Evolutionary conservation across 92 coral and sea anemone species (phyloP).

Genomic region (Bergia sp.): DNA sequence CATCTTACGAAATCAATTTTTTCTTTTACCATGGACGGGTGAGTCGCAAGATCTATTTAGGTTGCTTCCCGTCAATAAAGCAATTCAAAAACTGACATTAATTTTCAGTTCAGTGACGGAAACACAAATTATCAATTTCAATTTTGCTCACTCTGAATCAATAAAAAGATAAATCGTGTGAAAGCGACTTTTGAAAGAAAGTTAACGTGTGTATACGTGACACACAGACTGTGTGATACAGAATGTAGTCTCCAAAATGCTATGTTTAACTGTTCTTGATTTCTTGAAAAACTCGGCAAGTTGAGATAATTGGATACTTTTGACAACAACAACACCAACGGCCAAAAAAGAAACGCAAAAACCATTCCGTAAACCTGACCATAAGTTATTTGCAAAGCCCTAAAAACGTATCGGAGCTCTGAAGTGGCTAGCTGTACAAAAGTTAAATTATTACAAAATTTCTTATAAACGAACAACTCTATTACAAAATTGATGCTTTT

Average conservation of each 20-base stretch:
- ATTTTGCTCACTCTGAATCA: neutral
- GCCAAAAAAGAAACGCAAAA: no score
- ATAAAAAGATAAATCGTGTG: no score
- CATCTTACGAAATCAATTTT: constrained; percentile 8
- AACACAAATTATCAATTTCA: neutral
- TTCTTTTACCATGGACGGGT: neutral
- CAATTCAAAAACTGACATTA: neutral
- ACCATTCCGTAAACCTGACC: neutral
- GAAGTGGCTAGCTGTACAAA: neutral
- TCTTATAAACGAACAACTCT: neutral
- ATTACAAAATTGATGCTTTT: neutral
- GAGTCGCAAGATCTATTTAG: neutral
- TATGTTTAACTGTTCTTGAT: neutral
- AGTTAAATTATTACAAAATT: no score
- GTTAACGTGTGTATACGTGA: no score
- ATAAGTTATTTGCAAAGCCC: neutral
- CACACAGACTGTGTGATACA: no score
- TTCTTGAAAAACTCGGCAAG: neutral
- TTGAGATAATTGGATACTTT: neutral
- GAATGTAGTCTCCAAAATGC: neutral
- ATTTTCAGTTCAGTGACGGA: neutral
- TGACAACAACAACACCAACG: neutral
- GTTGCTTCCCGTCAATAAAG: neutral
- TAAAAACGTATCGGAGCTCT: no score
- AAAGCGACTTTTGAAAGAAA: no score